phyloP scores from a whole-genome alignment of 2,113 vertebrate species.

The Platichthys flesus region DNA sequence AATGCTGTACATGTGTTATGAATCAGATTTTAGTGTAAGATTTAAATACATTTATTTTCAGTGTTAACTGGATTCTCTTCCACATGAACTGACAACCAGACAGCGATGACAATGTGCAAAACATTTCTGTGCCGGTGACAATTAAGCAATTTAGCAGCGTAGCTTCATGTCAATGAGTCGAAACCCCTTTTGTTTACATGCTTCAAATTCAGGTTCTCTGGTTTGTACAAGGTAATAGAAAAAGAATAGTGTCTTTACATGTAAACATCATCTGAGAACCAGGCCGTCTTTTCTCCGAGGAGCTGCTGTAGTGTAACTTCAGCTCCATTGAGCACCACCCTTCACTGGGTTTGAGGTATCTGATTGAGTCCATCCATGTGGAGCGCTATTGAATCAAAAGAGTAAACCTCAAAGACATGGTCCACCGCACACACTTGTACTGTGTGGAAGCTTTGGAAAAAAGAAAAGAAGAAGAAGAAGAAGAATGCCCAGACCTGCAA shows the following conservation, averaged over 20 bases:
- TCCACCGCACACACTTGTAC: slow-evolving; percentile 66
- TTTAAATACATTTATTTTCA: background rate
- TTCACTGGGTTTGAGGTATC: slow-evolving; percentile 77
- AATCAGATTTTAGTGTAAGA: slow-evolving; percentile 15
- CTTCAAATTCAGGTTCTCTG: slow-evolving; percentile 23
- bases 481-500: slow-evolving; percentile 10
- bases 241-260: slow-evolving; percentile 39
- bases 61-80: background rate
- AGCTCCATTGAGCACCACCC: slow-evolving; percentile 78
- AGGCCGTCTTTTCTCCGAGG: slow-evolving; percentile 57
- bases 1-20: slow-evolving; percentile 17
- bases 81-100: background rate
- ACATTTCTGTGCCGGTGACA: slow-evolving; percentile 22
- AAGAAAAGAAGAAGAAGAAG: background rate
- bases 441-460: background rate
- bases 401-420: slow-evolving; percentile 79
- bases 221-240: slow-evolving; percentile 18
- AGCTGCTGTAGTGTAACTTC: slow-evolving; percentile 72
- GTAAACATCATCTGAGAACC: slow-evolving; percentile 60
- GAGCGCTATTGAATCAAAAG: slow-evolving; percentile 80
- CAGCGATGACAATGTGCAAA: background rate
- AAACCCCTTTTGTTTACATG: slow-evolving; percentile 20
- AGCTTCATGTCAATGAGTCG: slow-evolving; percentile 16
- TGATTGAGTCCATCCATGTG: slow-evolving; percentile 82
- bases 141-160: slow-evolving; percentile 21